These are phyloP conservation scores for Sesamia inferens DNA, from an alignment of 2,888 invertebrate genomes.

Conservation along the genomic window DNA sequence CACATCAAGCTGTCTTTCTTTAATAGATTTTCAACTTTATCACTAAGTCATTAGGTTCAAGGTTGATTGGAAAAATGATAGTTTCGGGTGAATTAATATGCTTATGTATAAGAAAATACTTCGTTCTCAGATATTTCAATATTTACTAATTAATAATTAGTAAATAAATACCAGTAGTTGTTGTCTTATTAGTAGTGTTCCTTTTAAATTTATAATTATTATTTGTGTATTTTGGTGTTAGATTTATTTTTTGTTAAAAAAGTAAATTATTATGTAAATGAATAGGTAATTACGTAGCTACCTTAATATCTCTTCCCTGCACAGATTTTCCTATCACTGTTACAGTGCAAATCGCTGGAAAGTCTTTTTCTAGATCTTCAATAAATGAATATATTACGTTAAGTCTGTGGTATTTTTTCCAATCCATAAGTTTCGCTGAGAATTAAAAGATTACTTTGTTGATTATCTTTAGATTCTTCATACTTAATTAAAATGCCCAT, in stretches of 20 bases:
- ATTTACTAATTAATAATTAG: background rate
- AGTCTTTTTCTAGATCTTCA: constrained; percentile 93
- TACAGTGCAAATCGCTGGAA: constrained; percentile 93
- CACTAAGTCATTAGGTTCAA: too few species aligned
- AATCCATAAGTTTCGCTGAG: constrained; percentile 90
- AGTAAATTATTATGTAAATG: too few species aligned
- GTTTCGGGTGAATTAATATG: too few species aligned
- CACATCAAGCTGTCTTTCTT: too few species aligned
- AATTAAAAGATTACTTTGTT: constrained; percentile 23
- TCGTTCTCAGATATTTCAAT: background rate
- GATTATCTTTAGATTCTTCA: background rate
- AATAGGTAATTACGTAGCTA: constrained; percentile 79
- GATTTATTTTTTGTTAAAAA: too few species aligned
- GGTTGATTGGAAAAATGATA: too few species aligned
- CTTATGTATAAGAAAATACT: too few species aligned
- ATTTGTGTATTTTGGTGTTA: too few species aligned
- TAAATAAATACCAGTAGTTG: too few species aligned
- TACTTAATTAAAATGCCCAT: background rate
- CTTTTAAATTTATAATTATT: too few species aligned
- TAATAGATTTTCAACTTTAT: too few species aligned
- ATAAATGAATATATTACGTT: constrained; percentile 94
- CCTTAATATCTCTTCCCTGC: constrained; percentile 93
- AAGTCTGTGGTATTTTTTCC: constrained; percentile 94
- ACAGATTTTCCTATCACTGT: constrained; percentile 94
- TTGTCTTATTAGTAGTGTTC: too few species aligned